Percentiles rank a stretch among this genome's conserved stretches.
Evolutionary conservation across 2,113 vertebrate species (phyloP).

Genomic region (Spermophilus dauricus): DNA sequence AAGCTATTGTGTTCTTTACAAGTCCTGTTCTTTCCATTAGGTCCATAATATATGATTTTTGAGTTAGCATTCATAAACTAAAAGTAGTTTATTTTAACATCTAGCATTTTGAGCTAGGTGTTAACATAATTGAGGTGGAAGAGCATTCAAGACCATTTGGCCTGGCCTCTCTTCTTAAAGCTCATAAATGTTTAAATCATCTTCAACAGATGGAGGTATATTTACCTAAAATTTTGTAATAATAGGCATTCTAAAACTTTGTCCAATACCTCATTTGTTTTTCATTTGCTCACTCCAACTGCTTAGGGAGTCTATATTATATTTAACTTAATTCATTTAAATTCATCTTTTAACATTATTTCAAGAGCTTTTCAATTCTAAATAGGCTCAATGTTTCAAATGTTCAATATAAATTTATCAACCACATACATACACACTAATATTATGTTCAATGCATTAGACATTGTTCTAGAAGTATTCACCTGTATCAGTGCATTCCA

Average conservation of each 20-base stretch:
- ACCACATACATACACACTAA: neutral
- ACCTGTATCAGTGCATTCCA: neutral
- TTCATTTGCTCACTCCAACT: neutral
- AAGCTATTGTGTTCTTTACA: neutral
- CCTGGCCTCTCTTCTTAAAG: neutral
- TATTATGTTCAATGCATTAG: neutral
- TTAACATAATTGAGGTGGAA: slow-evolving; percentile 61
- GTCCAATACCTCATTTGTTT: neutral
- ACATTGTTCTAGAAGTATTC: neutral
- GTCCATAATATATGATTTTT: neutral
- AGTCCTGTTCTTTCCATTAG: neutral
- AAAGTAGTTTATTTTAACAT: too few species aligned
- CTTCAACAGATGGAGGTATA: slow-evolving; percentile 52
- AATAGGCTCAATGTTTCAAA: neutral
- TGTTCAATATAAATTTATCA: slow-evolving; percentile 14
- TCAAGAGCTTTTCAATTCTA: neutral
- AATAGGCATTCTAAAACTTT: neutral
- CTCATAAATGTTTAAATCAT: slow-evolving; percentile 23
- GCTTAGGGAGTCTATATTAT: neutral
- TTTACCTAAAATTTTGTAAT: slow-evolving; percentile 47
- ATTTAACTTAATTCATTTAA: slow-evolving; percentile 42
- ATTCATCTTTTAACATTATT: neutral
- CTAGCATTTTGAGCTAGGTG: neutral
- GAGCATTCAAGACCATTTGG: slow-evolving; percentile 29
- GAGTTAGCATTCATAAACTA: neutral